Base-by-base conservation (phyloP, 2,797 vertebrate genomes). In the Muscicapa comitata region DNA sequence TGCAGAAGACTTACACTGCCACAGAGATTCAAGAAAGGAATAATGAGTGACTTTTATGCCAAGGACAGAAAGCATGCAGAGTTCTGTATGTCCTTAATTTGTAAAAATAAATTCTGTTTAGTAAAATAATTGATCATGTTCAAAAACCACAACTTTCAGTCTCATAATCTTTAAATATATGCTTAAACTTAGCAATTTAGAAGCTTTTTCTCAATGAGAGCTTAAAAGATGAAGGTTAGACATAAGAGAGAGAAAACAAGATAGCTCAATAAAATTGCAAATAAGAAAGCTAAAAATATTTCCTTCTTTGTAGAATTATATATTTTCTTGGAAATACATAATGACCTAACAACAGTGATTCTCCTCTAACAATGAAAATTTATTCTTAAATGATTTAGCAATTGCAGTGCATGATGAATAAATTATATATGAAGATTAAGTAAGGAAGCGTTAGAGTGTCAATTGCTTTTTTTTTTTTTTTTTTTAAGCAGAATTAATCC, bases 351-450 rank as follows among this genome's bases (percentile, higher is more conserved):
- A 89, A 89, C 54, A 91, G 45, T 84, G 86, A 79, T 13, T 13
- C 40, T 97, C 76, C 88, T 97, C 92, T 92, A 89, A 95, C 77
- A 97, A 87, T 95, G 86, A 85, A 87, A 97, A 97, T 97, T 97
- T 98, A 88, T 97, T 97, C 93, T 96, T 97, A 96, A 98, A 97
- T 97, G 94, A 97, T 97, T 98, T 97, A 98, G 90, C 86, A 97
- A 93, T 96, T 89, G 88, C 73, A 96, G 70, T 66, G 66, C 94
- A 93, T 95, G 96, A 97, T 94, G 86, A 95, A 97, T 97, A 97
- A 96, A 98, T 97, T 98, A 97, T 97, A 97, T 95, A 98, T 96
- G 95, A 97, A 97, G 94, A 97, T 96, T 96, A 97, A 97, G 75
- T 97, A 95, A 97, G 79, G 90, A 87, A 95, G 78, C 88, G 95